Conservation (phyloP, 2,797 vertebrate genomes). For the Scomberomorus guttatus region DNA sequence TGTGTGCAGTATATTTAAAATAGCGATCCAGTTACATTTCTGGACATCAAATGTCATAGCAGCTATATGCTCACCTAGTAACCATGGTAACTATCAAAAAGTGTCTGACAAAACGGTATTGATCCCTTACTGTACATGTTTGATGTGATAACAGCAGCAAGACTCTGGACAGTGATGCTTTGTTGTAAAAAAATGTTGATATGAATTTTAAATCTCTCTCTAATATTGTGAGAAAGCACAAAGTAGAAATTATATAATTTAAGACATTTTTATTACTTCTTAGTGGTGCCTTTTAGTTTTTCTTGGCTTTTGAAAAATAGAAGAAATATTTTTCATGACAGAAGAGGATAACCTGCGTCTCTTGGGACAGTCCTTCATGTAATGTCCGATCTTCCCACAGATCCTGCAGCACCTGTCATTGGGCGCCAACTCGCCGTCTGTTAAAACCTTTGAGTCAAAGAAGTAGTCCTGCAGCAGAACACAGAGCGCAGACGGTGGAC, state of each 20-base stretch:
- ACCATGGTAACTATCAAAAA: not conserved
- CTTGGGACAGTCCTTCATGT: slow-evolving; percentile 99
- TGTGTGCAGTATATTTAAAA: no score
- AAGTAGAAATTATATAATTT: not conserved
- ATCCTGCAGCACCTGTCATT: slow-evolving; percentile 98
- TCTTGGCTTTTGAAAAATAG: not conserved
- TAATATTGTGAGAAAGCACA: not conserved
- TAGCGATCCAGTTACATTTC: no score
- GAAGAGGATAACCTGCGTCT: slow-evolving; percentile 89
- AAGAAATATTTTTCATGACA: not conserved
- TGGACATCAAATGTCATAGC: no score
- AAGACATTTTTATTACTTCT: not conserved
- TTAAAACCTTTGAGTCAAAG: slow-evolving; percentile 97
- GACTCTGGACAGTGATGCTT: not conserved
- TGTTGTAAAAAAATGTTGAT: not conserved
- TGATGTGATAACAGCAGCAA: no score
- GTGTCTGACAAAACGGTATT: not conserved
- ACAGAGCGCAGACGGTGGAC: not conserved
- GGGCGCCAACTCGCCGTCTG: slow-evolving; percentile 96
- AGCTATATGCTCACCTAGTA: no score
- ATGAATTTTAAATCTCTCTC: not conserved
- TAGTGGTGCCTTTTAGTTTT: not conserved
- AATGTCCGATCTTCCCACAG: slow-evolving; percentile 99
- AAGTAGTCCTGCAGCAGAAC: slow-evolving; percentile 91
- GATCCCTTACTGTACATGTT: not conserved